Evolutionary conservation across 2,113 vertebrate species (phyloP).

Genomic region (Chunga burmeisteri): DNA sequence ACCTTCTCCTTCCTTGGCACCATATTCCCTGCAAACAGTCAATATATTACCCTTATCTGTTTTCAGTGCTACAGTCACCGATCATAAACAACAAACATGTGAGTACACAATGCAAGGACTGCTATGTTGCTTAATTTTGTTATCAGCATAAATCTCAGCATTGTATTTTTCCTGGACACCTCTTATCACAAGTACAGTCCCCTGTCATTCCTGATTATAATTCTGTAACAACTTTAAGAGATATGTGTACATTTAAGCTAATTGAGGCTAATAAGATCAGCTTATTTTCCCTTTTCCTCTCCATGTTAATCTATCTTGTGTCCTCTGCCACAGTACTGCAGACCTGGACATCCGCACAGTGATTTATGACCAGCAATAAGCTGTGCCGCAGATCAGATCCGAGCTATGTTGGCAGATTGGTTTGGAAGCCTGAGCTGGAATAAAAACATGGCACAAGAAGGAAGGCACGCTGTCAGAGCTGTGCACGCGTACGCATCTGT

Average conservation of each 20-base stretch:
- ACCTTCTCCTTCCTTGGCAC: neutral
- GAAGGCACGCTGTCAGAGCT: neutral
- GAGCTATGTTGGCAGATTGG: neutral
- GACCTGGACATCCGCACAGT: neutral
- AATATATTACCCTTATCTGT: neutral
- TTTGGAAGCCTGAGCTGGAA: neutral
- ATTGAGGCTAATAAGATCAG: neutral
- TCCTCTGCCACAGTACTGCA: neutral
- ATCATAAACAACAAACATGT: neutral
- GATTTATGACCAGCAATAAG: neutral
- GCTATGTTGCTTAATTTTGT: neutral
- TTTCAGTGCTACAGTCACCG: neutral
- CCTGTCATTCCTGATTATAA: neutral
- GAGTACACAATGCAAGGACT: neutral
- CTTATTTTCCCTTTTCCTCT: neutral
- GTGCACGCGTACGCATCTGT: rapidly evolving
- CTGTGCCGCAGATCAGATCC: neutral
- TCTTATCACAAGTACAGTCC: neutral
- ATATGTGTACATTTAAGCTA: neutral
- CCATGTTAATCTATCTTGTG: rapidly evolving
- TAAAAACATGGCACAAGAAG: neutral
- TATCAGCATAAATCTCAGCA: neutral
- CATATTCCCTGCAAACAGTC: neutral
- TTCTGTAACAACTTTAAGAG: neutral
- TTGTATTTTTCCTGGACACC: neutral